These are phyloP conservation scores for Trichonephila inaurata DNA, from an alignment of 1,140 invertebrate species.

Conservation along the genomic window DNA sequence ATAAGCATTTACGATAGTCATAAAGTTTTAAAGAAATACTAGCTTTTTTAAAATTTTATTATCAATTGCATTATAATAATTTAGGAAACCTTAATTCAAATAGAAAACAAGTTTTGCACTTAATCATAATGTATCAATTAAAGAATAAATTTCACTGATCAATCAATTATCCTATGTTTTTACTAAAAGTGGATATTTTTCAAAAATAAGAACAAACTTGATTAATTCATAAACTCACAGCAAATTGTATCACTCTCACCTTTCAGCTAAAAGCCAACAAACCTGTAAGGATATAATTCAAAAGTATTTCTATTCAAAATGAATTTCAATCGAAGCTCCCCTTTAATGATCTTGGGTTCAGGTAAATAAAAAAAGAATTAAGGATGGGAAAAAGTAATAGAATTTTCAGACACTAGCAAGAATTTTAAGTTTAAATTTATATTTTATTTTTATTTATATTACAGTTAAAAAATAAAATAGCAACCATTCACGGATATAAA, in stretches of 20 bases:
- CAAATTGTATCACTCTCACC: slow-evolving; percentile 32
- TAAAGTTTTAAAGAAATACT: not conserved
- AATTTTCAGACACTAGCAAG: not conserved
- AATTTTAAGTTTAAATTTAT: no score
- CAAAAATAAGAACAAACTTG: slow-evolving; percentile 60
- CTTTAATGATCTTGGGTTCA: not conserved
- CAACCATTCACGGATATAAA: not conserved
- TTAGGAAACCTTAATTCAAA: not conserved
- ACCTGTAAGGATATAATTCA: not conserved
- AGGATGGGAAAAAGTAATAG: not conserved
- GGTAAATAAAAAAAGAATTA: not conserved
- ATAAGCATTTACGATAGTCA: not conserved
- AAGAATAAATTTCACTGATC: slow-evolving; percentile 7
- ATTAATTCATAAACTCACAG: slow-evolving; percentile 48
- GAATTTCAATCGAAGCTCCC: not conserved
- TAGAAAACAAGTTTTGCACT: slow-evolving; percentile 43
- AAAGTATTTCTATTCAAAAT: not conserved
- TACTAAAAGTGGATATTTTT: slow-evolving; percentile 12
- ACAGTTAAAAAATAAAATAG: not conserved
- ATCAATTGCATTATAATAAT: not conserved
- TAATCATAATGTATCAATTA: not conserved
- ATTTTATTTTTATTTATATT: not conserved
- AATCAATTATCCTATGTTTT: not conserved
- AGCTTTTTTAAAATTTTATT: no score
- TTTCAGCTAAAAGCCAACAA: not conserved